phyloP scores from a whole-genome alignment of 2,113 vertebrate genomes.

The Empidonax alnorum region DNA sequence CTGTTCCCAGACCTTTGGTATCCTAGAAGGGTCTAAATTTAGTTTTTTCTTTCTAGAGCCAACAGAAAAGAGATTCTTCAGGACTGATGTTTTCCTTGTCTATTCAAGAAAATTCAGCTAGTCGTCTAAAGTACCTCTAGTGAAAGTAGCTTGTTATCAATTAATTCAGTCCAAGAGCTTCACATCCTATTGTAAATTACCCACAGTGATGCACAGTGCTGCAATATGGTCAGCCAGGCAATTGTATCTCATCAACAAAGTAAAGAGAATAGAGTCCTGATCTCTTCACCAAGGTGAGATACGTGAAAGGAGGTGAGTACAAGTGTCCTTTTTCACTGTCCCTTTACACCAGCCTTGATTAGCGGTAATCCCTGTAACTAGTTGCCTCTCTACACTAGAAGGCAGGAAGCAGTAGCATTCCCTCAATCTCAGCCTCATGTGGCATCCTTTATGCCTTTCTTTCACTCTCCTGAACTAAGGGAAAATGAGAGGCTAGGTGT shows the following conservation, averaged over 20 bases:
- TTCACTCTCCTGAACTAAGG: not conserved
- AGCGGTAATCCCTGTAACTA: not conserved
- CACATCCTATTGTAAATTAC: not conserved
- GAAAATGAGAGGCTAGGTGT: not conserved
- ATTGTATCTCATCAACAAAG: not conserved
- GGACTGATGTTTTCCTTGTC: not conserved
- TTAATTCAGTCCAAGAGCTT: not conserved
- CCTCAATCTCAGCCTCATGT: not conserved
- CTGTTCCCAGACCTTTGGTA: not conserved
- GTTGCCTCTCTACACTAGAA: not conserved
- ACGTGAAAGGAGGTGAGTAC: not conserved
- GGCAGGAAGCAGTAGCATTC: not conserved
- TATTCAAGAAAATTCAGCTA: not conserved
- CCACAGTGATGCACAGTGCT: accelerated
- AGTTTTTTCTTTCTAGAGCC: not conserved
- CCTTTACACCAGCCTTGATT: not conserved
- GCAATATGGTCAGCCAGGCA: not conserved
- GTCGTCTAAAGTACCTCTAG: not conserved
- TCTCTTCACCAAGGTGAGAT: not conserved
- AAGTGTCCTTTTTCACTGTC: not conserved
- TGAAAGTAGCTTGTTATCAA: not conserved
- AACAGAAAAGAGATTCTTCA: not conserved
- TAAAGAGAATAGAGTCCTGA: not conserved
- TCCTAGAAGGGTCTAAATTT: not conserved
- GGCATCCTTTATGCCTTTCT: not conserved